A percentile compares a stretch with the other conserved stretches of the same genome.
Conservation (phyloP, 2,797 vertebrate genomes). For the Danio aesculapii region DNA sequence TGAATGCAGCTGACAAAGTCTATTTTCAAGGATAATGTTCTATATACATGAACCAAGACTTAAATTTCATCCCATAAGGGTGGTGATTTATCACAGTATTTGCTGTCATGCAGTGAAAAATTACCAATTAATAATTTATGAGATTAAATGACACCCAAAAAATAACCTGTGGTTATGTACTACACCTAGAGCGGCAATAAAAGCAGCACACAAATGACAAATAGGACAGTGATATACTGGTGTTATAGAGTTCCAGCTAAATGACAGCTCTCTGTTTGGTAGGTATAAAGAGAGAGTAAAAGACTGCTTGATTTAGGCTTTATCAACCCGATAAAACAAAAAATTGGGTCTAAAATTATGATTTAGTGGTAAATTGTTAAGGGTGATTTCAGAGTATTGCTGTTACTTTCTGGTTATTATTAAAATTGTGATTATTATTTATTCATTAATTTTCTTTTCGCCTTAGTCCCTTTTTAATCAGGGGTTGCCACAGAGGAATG, state of each 20-base stretch:
- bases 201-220: constrained; percentile 24
- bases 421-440: background rate
- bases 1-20: background rate
- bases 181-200: constrained; percentile 30
- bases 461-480: too few relatives aligned
- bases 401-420: background rate
- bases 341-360: background rate
- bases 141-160: constrained; percentile 48
- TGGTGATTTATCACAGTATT: constrained; percentile 36
- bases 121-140: constrained; percentile 56
- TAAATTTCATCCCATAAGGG: background rate
- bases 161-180: constrained; percentile 49
- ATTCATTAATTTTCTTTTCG: too few relatives aligned
- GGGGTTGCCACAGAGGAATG: too few relatives aligned
- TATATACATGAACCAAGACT: background rate
- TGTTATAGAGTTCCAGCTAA: background rate
- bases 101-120: constrained; percentile 57
- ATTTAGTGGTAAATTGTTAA: background rate
- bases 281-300: background rate
- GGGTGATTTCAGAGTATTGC: background rate
- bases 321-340: background rate
- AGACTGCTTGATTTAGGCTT: background rate
- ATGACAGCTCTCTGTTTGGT: background rate
- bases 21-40: constrained; percentile 21
- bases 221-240: background rate